These are phyloP conservation scores for Podiceps cristatus DNA, from an alignment of 2,113 vertebrate species.

Conservation along the genomic window DNA sequence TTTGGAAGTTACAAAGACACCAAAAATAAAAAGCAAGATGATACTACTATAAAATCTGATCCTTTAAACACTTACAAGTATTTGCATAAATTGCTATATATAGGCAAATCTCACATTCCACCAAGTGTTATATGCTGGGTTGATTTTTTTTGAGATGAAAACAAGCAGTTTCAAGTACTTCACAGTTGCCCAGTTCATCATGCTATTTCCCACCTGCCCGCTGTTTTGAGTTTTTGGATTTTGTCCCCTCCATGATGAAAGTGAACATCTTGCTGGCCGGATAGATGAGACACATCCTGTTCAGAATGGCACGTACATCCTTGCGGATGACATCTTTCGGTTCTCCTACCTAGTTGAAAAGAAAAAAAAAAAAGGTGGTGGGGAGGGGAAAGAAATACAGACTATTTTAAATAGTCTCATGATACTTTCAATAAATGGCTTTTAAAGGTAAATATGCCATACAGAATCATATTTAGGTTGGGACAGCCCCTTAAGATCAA, in stretches of 20 bases:
- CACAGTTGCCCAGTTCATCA: neutral
- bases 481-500: neutral
- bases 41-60: neutral
- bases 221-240: slow-evolving; percentile 98
- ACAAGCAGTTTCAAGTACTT: neutral
- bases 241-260: slow-evolving; percentile 97
- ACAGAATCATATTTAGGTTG: neutral
- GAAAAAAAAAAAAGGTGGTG: neutral
- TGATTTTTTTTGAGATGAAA: neutral
- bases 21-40: neutral
- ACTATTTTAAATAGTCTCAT: neutral
- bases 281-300: slow-evolving; percentile 94
- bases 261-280: slow-evolving; percentile 97
- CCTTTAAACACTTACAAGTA: neutral
- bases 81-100: neutral
- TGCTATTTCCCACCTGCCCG: slow-evolving; percentile 84
- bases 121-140: rapidly evolving
- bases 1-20: neutral
- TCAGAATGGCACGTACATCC: slow-evolving; percentile 93
- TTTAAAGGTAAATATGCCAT: neutral
- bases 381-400: neutral
- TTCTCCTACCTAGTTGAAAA: slow-evolving; percentile 88
- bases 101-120: neutral
- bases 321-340: slow-evolving; percentile 95
- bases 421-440: neutral